Base-by-base conservation (phyloP, 2,113 vertebrate species). In the Atrichornis clamosus region DNA sequence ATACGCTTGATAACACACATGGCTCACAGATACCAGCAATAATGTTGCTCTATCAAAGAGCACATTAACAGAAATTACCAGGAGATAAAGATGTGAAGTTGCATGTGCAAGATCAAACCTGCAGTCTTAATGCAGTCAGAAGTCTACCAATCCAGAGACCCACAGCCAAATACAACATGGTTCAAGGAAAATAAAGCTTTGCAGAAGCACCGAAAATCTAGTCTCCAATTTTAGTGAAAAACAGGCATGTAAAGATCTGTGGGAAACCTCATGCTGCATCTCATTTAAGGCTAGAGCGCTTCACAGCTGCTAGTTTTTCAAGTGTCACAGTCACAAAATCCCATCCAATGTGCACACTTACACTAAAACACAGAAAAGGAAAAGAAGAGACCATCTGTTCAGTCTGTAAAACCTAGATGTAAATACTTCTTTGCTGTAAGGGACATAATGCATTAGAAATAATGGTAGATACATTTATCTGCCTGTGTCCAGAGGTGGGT, bases 261-360 rank as follows among this genome's bases (percentile, higher is more conserved):
- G 68, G 89, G 74, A 89, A 96, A 93, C 59, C 84, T 94, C 95
- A 79, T 65, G 63, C 74, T 88, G 87, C 82, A 96, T 80, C 78
- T 95, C 87, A 87, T 96, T 95, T 91, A 83, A 89, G 87, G 70
- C 59, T 74, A 62, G 14, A 94, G 53, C 5, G 0, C 80, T 93
- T 94, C 91, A 96, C 74, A 94, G 94, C 91, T 95, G 93, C 84
- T 90, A 52, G 86, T 82, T 95, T 93, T 93, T 76, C 82, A 87
- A 89, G 95, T 87, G 89, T 90, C 96, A 95, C 89, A 89, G 32
- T 84, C 91, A 87, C 74, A 91, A 80, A 96, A 96, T 69, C 78
- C 59, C 58, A 89, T 69, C 78, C 84, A 93, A 73, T 4, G 70
- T 74, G 91, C 91, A 91, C 84, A 82, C 67, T 91, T 85, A 84